Percentiles rank a stretch among this genome's conserved stretches.
phyloP scores from a whole-genome alignment of 2,113 vertebrate genomes.

The Pygoscelis antarcticus region DNA sequence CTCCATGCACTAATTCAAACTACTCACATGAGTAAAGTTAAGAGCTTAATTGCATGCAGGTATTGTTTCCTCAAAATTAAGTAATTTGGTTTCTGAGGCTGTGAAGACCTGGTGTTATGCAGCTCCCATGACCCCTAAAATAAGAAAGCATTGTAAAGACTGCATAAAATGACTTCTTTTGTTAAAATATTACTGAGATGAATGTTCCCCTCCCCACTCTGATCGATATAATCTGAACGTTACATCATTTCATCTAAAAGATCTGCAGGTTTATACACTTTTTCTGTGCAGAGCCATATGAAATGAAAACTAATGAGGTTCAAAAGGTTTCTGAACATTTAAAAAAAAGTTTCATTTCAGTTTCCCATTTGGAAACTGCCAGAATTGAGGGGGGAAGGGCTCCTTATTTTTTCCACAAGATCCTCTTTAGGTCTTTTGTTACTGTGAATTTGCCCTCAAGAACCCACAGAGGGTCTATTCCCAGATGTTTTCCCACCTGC shows the following conservation, averaged over 20 bases:
- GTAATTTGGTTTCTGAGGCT: slow-evolving; percentile 40
- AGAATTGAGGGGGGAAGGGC: slow-evolving; percentile 8
- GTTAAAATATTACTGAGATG: slow-evolving; percentile 34
- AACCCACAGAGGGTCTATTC: neutral
- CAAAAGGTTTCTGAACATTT: slow-evolving; percentile 60
- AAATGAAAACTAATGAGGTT: slow-evolving; percentile 65
- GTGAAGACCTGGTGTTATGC: slow-evolving; percentile 54
- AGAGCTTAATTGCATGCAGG: slow-evolving; percentile 53
- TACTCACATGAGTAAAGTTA: slow-evolving; percentile 56
- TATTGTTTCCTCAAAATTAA: slow-evolving; percentile 64
- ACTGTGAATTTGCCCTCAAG: neutral
- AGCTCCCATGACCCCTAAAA: slow-evolving; percentile 64
- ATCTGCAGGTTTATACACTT: slow-evolving; percentile 44
- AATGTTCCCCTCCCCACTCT: neutral
- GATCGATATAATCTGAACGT: neutral
- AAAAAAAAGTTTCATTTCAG: slow-evolving; percentile 23
- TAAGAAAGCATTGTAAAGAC: slow-evolving; percentile 54
- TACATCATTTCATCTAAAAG: slow-evolving; percentile 51
- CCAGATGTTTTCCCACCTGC: neutral
- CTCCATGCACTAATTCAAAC: slow-evolving; percentile 22
- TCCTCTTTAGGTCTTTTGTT: slow-evolving; percentile 32
- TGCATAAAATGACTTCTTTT: slow-evolving; percentile 57
- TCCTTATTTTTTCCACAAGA: neutral
- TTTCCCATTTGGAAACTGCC: slow-evolving; percentile 53
- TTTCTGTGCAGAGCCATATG: slow-evolving; percentile 33